Percentiles rank a stretch among this genome's conserved stretches.
phyloP scores from a whole-genome alignment of 1,140 invertebrate species.

The Drosophila ficusphila region DNA sequence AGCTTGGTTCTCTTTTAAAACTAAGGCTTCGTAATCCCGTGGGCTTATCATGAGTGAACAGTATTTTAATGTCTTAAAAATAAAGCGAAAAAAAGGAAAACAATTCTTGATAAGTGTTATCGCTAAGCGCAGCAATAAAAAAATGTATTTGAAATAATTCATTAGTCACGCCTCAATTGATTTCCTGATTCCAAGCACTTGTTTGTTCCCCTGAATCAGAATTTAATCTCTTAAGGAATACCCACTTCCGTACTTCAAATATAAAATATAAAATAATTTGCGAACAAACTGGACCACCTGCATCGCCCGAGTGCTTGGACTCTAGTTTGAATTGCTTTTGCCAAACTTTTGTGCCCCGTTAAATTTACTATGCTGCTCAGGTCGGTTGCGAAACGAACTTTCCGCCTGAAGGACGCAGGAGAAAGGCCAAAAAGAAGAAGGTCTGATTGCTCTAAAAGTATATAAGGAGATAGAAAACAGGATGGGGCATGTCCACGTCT shows the following conservation, averaged over 20 bases:
- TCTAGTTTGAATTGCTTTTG: conserved; percentile 31
- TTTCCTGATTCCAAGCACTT: background rate
- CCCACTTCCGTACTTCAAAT: too few species aligned
- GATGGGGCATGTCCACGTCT: background rate
- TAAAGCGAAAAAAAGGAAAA: too few species aligned
- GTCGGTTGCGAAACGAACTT: conserved; percentile 36
- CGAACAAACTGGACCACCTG: conserved; percentile 8
- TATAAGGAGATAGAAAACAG: background rate
- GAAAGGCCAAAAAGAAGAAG: background rate
- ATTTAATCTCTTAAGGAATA: too few species aligned
- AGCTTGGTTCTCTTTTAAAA: background rate
- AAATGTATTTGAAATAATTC: too few species aligned
- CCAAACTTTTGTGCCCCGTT: conserved; percentile 26
- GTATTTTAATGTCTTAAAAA: conserved; percentile 2
- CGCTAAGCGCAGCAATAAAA: background rate
- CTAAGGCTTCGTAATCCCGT: conserved; percentile 1
- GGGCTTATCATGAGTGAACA: conserved; percentile 14
- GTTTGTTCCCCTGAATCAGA: background rate
- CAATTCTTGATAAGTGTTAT: too few species aligned
- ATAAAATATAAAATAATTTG: background rate
- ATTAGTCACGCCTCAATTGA: too few species aligned
- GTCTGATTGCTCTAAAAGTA: conserved; percentile 13
- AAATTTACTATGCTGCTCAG: conserved; percentile 20
- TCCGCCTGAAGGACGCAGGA: conserved; percentile 3
- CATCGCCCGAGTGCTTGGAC: background rate